Evolutionary conservation across 2,113 vertebrate species (phyloP).

Genomic region (Polypterus senegalus): DNA sequence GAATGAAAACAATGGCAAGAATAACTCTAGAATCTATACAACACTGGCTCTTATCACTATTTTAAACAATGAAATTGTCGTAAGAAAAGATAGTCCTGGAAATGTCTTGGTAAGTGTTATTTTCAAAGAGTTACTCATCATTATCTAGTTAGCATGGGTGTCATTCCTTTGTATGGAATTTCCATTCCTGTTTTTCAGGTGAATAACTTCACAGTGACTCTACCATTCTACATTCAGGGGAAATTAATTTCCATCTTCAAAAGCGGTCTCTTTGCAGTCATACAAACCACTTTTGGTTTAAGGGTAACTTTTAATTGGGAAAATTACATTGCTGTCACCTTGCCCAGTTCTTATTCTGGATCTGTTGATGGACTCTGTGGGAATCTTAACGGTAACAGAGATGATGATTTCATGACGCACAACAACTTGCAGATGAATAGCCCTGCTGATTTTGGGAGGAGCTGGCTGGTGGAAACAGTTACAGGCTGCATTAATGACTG

Average conservation of each 20-base stretch:
- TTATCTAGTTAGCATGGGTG: too few species aligned
- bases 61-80: neutral
- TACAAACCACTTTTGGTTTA: constrained; percentile 20
- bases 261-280: constrained; percentile 20
- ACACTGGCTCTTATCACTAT: neutral
- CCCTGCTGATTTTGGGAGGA: neutral
- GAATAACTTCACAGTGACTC: neutral
- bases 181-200: neutral
- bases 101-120: neutral
- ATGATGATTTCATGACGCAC: neutral
- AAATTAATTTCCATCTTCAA: neutral
- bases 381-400: constrained; percentile 15
- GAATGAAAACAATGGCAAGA: constrained; percentile 1
- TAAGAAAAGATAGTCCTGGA: neutral
- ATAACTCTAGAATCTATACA: neutral
- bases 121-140: too few species aligned
- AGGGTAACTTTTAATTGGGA: constrained; percentile 32
- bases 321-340: constrained; percentile 24
- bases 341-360: constrained; percentile 12
- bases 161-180: neutral
- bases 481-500: constrained; percentile 4
- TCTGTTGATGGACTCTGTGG: constrained; percentile 30
- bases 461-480: constrained; percentile 16
- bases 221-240: neutral
- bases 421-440: neutral